Evolutionary conservation across 2,797 vertebrate genomes (phyloP).

Genomic region (Gallinago solitaria): DNA sequence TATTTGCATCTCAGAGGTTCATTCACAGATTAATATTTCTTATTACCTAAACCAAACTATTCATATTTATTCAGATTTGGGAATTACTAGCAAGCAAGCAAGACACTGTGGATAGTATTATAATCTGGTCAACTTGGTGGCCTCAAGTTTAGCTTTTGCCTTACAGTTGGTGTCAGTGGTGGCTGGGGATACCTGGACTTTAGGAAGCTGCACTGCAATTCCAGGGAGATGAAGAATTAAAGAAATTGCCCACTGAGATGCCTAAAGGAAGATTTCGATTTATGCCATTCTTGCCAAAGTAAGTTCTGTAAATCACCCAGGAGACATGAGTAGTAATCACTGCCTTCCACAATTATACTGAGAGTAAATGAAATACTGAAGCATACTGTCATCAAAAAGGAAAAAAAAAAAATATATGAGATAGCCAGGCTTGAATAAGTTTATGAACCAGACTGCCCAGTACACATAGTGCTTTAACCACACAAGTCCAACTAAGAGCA

Average conservation of each 20-base stretch:
- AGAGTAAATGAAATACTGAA: background rate
- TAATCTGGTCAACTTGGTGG: background rate
- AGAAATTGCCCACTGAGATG: background rate
- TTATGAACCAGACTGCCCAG: background rate
- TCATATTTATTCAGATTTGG: background rate
- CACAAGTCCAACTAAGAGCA: background rate
- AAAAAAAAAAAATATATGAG: background rate
- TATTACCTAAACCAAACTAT: slow-evolving; percentile 51
- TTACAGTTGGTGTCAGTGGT: background rate
- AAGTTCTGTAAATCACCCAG: background rate
- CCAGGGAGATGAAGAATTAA: background rate
- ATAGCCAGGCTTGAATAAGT: background rate
- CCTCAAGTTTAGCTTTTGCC: background rate
- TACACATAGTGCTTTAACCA: background rate
- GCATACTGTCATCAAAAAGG: background rate
- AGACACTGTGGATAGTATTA: background rate
- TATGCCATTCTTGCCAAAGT: background rate
- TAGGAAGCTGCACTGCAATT: background rate
- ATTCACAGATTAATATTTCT: slow-evolving; percentile 29
- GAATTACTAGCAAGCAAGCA: background rate
- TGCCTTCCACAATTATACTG: background rate
- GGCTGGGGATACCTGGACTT: background rate
- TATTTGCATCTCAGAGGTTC: slow-evolving; percentile 8
- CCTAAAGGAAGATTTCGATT: background rate
- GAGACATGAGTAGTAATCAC: background rate